Base-by-base conservation (phyloP, 2,113 vertebrate species). In the Phylloscopus whistleri region DNA sequence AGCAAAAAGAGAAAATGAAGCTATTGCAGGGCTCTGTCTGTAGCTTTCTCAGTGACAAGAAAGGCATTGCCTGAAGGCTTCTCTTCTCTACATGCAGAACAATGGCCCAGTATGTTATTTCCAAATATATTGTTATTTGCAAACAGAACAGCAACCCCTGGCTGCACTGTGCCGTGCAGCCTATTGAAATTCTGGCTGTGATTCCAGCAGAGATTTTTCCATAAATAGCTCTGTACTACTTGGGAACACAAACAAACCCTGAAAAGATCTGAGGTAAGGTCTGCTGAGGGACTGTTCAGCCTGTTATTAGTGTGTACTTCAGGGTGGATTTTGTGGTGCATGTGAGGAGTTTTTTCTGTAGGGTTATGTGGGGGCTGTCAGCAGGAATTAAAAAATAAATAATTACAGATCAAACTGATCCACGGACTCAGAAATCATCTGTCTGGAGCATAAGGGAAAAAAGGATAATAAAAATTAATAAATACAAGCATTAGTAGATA, bases 71-170 rank as follows among this genome's bases (percentile, higher is more conserved):
- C 90, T 74, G 7, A 30, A 90, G 92, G 91, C 75, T 91, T 73
- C 82, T 95, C 49, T 78, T 85, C 22, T 37, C 51, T 44, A 4
- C 26, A 15, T 60, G 72, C 68, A 52, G 52, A 94, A 96, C 93
- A 96, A 96, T 96, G 80, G 88, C 75, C 48, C 90, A 88, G 87
- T 90, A 11, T 90, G 90, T 95, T 90, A 88, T 90, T 96, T 96
- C 90, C 94, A 96, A 93, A 96, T 67, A 92, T 52, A 93, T 94
- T 95, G 93, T 95, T 96, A 95, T 96, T 96, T 95, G 96, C 92
- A 94, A 96, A 95, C 95, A 96, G 79, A 84, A 72, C 79, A 46
- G 35, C 31, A 93, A 76, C 90, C 74, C 31, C 83, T 96, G 95
- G 85, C 87, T 94, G 58, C 89, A 75, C 87, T 62, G 49, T 77